Conservation (phyloP, 2,113 vertebrate species). For the Myiagra hebetior region DNA sequence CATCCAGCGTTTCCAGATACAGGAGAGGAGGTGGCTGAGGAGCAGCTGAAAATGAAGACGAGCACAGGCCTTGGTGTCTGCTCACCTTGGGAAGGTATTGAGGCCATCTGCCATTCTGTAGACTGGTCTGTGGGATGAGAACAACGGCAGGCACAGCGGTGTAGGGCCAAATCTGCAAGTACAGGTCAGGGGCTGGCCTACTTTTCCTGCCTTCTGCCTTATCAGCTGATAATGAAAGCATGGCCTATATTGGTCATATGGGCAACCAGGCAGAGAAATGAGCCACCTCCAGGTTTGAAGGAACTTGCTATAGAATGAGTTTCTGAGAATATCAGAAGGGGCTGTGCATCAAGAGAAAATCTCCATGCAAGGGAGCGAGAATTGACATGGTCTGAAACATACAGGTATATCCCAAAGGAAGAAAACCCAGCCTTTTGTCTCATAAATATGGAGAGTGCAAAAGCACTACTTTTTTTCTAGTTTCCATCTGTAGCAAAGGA, state of each 20-base stretch:
- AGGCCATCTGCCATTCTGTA: not conserved
- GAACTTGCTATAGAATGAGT: not conserved
- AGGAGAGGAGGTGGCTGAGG: not conserved
- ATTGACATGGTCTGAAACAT: not conserved
- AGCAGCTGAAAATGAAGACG: not conserved
- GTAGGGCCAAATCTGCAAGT: not conserved
- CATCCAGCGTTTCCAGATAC: not conserved
- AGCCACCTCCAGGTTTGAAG: not conserved
- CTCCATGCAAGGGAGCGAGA: not conserved
- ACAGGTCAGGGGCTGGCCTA: not conserved
- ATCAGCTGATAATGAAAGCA: not conserved
- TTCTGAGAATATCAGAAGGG: not conserved
- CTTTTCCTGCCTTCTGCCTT: not conserved
- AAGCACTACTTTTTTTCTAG: not conserved
- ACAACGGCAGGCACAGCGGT: not conserved
- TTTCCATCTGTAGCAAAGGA: not conserved
- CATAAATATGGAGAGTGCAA: not conserved
- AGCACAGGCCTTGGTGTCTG: not conserved
- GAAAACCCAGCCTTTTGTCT: rapidly evolving
- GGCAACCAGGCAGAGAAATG: not conserved
- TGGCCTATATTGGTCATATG: not conserved
- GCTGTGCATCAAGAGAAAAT: not conserved
- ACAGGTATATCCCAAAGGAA: not conserved
- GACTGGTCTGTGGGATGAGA: not conserved
- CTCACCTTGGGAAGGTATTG: not conserved